Base-by-base conservation (phyloP, 2,113 vertebrate species). In the Athene noctua region DNA sequence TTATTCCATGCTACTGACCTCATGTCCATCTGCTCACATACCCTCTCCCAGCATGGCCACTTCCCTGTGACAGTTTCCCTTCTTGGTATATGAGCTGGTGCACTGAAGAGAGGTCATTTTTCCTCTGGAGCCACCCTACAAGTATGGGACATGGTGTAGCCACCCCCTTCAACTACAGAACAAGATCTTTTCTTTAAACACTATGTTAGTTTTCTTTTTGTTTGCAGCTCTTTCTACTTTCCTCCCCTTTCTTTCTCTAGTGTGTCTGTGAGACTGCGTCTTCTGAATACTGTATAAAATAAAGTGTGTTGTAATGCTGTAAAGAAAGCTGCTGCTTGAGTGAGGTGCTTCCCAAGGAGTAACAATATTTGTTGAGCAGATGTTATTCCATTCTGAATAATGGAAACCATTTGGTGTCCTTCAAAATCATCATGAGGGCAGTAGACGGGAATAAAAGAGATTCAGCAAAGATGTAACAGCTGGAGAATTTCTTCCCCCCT, bases 321-420 rank as follows among this genome's bases (percentile, higher is more conserved):
- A 96, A 97, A 92, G 80, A 71, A 78, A 92, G 87, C 89, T 96
- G 90, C 92, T 96, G 88, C 94, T 92, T 83, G 95, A 96, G 96
- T 70, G 93, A 96, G 96, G 96, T 96, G 94, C 97, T 96, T 97
- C 93, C 95, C 97, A 93, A 95, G 88, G 87, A 96, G 71, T 94
- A 92, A 89, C 88, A 95, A 32, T 96, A 92, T 97, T 97, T 97
- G 81, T 90, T 91, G 96, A 96, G 95, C 97, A 97, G 96, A 97
- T 96, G 96, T 97, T 97, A 93, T 94, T 97, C 95, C 91, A 88
- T 94, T 97, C 88, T 63, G 81, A 97, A 96, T 97, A 97, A 98
- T 95, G 94, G 96, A 96, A 97, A 96, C 94, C 92, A 95, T 97
- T 97, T 97, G 92, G 91, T 97, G 92, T 94, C 96, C 95, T 96